Evolutionary conservation across 1,140 invertebrate species (phyloP), one percentile per base, ranked within the genome.

Genomic region (Samia ricini): DNA sequence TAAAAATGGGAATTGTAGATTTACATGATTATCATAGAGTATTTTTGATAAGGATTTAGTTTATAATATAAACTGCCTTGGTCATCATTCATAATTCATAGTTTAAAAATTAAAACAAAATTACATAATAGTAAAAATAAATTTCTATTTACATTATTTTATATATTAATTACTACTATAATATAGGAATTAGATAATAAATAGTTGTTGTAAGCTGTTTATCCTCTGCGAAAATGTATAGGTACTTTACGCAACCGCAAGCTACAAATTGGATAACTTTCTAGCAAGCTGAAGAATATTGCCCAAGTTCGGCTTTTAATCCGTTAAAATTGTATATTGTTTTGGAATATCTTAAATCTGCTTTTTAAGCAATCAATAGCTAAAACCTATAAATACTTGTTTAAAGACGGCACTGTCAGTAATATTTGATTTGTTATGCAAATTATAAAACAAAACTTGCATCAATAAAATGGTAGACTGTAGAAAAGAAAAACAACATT

Each of bases 201-300:
- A 67, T 56, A 21, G 29, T 48, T 67, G 61, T 52, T 56, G 65
- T 52, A 24, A 55, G 20, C 12, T 42, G 24, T 10, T 50, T 50
- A 20, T 51, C 29, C 42, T 19, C 59, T 60, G 65, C 68, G 56
- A 60, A 6, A 52, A 7, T 52, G 1, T 52, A n/a, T n/a, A n/a
- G n/a, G 33, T 10, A 12, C 33, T 69, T 74, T 71, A 71, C 57
- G 67, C 62, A 71, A 70, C 54, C 63, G 48, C 48, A 64, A 18
- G 60, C 18, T 29, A 12, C 12, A 55, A 55, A 60, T 63, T 54
- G 58, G 36, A 29, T 42, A 42, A 42, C 10, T 42, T 42, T 15
- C 12, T 15, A 42, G n/a, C 4, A 42, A 42, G 1, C 33, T 42
- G 4, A 42, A 12, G 8, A 15, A 1, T 1, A 15, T 12, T 12